Percentiles rank a stretch among this genome's conserved stretches.
Evolutionary conservation across 2,888 invertebrate genomes (phyloP).

Genomic region (Acleris emargana): DNA sequence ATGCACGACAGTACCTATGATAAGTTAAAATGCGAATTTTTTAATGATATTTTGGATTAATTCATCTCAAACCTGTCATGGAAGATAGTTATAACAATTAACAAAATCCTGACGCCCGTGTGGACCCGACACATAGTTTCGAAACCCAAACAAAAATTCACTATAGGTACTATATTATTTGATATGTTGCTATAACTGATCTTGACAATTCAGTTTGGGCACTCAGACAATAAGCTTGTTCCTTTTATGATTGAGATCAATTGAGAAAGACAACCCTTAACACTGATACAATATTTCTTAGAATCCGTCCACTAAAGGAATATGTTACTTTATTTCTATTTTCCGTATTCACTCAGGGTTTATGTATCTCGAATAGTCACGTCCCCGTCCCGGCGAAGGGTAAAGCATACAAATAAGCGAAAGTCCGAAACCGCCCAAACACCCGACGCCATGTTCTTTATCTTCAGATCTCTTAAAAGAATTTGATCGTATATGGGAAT

Average conservation of each 20-base stretch:
- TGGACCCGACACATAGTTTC: no score
- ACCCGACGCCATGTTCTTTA: constrained; percentile 80
- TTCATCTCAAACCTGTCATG: no score
- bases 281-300: constrained; percentile 54
- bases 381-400: constrained; percentile 77
- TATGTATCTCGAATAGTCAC: constrained; percentile 84
- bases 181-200: no score
- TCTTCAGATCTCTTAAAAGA: constrained; percentile 82
- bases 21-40: no score
- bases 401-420: constrained; percentile 83
- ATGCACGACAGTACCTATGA: no score
- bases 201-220: no score
- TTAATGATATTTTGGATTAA: no score
- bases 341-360: constrained; percentile 83
- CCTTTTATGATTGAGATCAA: constrained; percentile 12
- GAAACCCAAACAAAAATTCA: no score
- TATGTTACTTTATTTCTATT: constrained; percentile 84
- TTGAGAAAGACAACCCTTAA: constrained; percentile 21
- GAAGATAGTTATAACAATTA: no score
- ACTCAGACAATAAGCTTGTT: background rate
- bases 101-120: no score
- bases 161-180: no score
- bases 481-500: constrained; percentile 82
- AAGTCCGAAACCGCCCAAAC: constrained; percentile 79
- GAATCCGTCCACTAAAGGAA: constrained; percentile 79